phyloP scores from a whole-genome alignment of 1,140 invertebrate species.

The Odontomachus brunneus region DNA sequence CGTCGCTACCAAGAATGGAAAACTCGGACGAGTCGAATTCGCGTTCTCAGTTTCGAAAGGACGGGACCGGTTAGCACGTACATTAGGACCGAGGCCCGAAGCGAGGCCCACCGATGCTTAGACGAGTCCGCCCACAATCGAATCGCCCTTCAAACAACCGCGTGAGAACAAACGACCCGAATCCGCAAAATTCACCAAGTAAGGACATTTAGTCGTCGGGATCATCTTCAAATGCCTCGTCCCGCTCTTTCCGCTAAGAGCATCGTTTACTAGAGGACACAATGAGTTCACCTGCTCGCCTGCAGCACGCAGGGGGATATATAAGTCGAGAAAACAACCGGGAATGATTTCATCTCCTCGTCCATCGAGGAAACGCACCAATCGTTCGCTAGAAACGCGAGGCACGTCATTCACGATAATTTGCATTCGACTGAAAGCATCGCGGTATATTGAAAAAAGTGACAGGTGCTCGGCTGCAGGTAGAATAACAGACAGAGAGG shows the following conservation, averaged over 20 bases:
- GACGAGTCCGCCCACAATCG: constrained; percentile 45
- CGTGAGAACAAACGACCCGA: not conserved
- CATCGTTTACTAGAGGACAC: constrained; percentile 4
- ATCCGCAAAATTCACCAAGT: not conserved
- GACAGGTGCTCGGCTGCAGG: not conserved
- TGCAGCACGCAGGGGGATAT: not conserved
- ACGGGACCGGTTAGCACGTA: constrained; percentile 34
- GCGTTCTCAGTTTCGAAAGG: constrained; percentile 20
- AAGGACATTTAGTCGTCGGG: constrained; percentile 29
- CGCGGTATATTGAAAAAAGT: constrained; percentile 27
- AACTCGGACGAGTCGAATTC: not conserved
- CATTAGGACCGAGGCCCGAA: not conserved
- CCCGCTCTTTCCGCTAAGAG: not conserved
- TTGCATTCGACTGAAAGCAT: constrained; percentile 34
- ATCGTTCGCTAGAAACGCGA: constrained; percentile 17
- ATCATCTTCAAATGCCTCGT: not conserved
- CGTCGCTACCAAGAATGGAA: constrained; percentile 28
- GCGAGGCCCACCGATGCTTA: constrained; percentile 18
- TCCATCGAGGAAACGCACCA: not conserved
- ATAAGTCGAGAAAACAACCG: constrained; percentile 21
- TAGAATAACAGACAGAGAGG: constrained; percentile 21
- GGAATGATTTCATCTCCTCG: constrained; percentile 48
- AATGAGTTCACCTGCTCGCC: constrained; percentile 36
- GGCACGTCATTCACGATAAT: constrained; percentile 31
- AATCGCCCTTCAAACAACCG: not conserved